Conservation (phyloP, 2,797 vertebrate genomes). For the Bradypodion ventrale region DNA sequence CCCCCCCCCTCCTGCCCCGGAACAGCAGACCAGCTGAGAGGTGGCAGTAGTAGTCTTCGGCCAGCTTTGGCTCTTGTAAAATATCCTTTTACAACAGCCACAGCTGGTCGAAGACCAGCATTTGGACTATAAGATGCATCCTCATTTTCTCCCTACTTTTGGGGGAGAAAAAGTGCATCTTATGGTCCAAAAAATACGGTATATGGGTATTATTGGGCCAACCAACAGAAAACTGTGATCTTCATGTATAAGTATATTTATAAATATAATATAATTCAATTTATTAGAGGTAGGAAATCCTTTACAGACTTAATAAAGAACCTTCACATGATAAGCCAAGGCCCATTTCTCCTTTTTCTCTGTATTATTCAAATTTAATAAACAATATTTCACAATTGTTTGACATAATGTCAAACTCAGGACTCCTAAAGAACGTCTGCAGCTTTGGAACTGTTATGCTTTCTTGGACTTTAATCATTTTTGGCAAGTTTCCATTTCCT, state of each 20-base stretch:
- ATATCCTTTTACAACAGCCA: too few species aligned
- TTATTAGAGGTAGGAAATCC: conserved; percentile 76
- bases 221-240: conserved; percentile 65
- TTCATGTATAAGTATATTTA: conserved; percentile 78
- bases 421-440: conserved; percentile 85
- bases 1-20: too few species aligned
- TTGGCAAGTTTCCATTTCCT: conserved; percentile 95
- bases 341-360: conserved; percentile 78
- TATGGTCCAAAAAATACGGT: too few species aligned
- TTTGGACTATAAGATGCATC: too few species aligned
- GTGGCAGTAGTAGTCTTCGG: too few species aligned
- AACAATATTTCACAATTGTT: conserved; percentile 92
- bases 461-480: conserved; percentile 96
- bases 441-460: conserved; percentile 88
- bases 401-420: conserved; percentile 89
- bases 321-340: conserved; percentile 77
- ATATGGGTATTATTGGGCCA: conserved; percentile 44
- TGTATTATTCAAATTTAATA: conserved; percentile 91
- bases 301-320: conserved; percentile 78
- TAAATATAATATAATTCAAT: conserved; percentile 80
- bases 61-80: too few species aligned
- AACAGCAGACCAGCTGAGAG: too few species aligned
- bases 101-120: too few species aligned
- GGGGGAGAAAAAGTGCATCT: too few species aligned
- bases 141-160: too few species aligned